phyloP scores from a whole-genome alignment of 2,888 invertebrate species.

The Agrochola litura region DNA sequence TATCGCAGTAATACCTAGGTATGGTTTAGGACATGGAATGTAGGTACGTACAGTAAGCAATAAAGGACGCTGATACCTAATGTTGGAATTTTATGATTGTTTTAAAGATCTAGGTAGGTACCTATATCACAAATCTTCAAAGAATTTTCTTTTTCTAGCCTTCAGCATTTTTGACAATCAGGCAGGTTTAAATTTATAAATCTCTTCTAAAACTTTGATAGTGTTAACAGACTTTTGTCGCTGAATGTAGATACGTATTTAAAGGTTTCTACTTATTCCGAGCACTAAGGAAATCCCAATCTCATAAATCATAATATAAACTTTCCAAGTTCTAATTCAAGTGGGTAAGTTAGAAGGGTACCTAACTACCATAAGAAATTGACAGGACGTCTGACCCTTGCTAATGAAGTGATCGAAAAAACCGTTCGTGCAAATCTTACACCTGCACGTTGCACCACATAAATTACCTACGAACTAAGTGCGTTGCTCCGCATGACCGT shows the following conservation, averaged over 20 bases:
- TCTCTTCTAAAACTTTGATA: not conserved
- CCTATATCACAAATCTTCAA: not conserved
- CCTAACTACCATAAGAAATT: not conserved
- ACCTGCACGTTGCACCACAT: slow-evolving; percentile 43
- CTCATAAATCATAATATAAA: not conserved
- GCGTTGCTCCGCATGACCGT: slow-evolving; percentile 20
- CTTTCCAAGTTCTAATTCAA: slow-evolving; percentile 18
- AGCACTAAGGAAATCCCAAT: slow-evolving; percentile 7
- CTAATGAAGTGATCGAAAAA: slow-evolving; percentile 31
- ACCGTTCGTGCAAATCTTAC: slow-evolving; percentile 31
- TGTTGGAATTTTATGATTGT: too few species aligned
- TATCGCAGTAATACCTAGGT: not conserved
- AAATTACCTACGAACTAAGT: slow-evolving; percentile 33
- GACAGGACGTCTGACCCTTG: slow-evolving; percentile 29
- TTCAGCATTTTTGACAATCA: not conserved
- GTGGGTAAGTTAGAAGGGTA: not conserved
- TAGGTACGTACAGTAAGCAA: too few species aligned
- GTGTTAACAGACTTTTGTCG: not conserved
- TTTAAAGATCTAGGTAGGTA: too few species aligned
- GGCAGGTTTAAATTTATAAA: not conserved
- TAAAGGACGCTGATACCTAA: too few species aligned
- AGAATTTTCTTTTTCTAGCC: not conserved
- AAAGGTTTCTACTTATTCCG: not conserved
- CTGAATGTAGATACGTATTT: not conserved
- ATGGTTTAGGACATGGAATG: not conserved